These are phyloP conservation scores for Xestia xanthographa DNA, from an alignment of 2,888 invertebrate species.

Conservation along the genomic window DNA sequence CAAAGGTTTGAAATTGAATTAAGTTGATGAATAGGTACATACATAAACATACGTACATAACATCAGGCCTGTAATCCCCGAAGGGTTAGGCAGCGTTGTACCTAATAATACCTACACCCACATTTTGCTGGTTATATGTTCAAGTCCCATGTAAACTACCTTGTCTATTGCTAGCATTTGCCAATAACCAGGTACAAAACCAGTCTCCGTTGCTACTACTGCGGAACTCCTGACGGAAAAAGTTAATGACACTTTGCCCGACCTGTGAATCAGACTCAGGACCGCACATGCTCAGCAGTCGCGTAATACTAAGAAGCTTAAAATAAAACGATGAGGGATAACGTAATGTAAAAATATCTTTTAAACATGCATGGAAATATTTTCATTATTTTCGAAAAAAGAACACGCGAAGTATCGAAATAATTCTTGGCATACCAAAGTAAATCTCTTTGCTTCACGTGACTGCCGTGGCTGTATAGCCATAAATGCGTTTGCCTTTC, in stretches of 20 bases:
- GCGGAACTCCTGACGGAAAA: neutral
- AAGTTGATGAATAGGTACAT: neutral
- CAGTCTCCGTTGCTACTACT: neutral
- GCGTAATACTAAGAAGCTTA: neutral
- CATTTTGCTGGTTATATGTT: neutral
- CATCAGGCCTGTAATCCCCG: neutral
- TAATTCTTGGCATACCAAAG: no score
- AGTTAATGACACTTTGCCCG: neutral
- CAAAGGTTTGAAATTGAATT: neutral
- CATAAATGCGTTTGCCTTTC: no score
- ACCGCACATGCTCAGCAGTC: neutral
- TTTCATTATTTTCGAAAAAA: no score
- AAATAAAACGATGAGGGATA: neutral
- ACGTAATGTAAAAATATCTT: no score
- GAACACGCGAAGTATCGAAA: no score
- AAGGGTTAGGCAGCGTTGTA: neutral
- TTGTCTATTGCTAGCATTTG: no score
- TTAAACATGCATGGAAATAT: no score
- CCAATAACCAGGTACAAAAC: neutral
- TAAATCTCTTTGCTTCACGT: no score
- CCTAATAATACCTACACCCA: neutral
- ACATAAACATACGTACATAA: neutral
- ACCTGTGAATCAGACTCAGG: neutral
- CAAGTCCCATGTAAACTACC: neutral
- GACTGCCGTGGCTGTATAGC: no score